Evolutionary conservation across 2,888 invertebrate genomes (phyloP).

Genomic region (Sussaba pulchella): DNA sequence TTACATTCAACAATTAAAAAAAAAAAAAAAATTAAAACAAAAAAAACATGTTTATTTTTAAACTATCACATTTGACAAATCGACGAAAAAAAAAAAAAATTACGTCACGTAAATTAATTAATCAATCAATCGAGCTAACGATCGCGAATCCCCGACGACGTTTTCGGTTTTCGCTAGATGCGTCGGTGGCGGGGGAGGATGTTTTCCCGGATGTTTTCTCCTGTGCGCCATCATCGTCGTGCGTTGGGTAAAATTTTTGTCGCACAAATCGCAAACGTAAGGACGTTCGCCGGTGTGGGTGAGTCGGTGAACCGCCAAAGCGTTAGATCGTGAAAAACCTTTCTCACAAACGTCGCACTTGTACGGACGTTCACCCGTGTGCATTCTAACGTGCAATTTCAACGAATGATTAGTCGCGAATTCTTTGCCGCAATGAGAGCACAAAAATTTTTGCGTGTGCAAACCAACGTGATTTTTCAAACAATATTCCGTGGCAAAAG

Average conservation of each 20-base stretch:
- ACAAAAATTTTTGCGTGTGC: constrained; percentile 71
- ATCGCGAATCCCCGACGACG: constrained; percentile 44
- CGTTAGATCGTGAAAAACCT: constrained; percentile 61
- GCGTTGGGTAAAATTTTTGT: constrained; percentile 62
- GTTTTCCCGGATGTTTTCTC: constrained; percentile 64
- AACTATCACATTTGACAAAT: too few relatives aligned
- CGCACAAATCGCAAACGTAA: constrained; percentile 61
- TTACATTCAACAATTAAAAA: constrained; percentile 36
- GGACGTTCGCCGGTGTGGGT: constrained; percentile 59
- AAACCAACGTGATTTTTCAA: constrained; percentile 65
- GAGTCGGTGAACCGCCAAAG: constrained; percentile 58
- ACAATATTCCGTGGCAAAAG: constrained; percentile 65
- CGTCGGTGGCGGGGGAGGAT: constrained; percentile 64
- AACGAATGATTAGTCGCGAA: constrained; percentile 64
- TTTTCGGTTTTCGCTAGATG: constrained; percentile 35
- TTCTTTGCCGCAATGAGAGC: constrained; percentile 68
- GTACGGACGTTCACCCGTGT: constrained; percentile 61
- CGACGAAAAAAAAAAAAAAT: too few relatives aligned
- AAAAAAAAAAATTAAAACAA: not conserved
- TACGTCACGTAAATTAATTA: not conserved
- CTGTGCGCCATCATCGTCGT: constrained; percentile 66
- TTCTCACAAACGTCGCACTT: constrained; percentile 60
- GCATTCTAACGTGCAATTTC: constrained; percentile 59
- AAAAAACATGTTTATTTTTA: not conserved
- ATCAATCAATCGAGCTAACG: constrained; percentile 15